phyloP scores from a whole-genome alignment of 2,888 invertebrate genomes.

The Orgyia antiqua region DNA sequence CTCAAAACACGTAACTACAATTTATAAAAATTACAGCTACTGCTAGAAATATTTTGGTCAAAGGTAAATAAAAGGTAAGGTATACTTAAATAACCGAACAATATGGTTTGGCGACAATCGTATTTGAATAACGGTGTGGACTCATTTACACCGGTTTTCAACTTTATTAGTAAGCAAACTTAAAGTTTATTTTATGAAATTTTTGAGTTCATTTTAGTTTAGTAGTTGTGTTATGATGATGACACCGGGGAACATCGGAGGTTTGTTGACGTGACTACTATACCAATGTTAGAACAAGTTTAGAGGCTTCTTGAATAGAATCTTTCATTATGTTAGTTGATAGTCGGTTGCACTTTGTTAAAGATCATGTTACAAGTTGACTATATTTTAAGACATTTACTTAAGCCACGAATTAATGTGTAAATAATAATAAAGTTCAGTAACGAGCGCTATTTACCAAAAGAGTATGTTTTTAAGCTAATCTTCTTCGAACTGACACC shows the following conservation, averaged over 20 bases:
- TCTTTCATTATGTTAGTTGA: slow-evolving; percentile 13
- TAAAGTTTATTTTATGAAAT: too few species aligned
- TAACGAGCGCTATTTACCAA: too few species aligned
- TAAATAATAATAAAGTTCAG: too few species aligned
- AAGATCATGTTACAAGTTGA: too few species aligned
- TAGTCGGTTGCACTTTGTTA: too few species aligned
- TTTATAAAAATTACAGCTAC: slow-evolving; percentile 22
- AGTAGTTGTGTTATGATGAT: slow-evolving; percentile 21
- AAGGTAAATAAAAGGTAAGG: slow-evolving; percentile 41
- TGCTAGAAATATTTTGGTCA: slow-evolving; percentile 28
- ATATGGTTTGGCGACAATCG: slow-evolving; percentile 60
- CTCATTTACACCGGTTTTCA: slow-evolving; percentile 48
- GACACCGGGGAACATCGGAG: slow-evolving; percentile 46
- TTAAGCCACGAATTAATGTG: too few species aligned
- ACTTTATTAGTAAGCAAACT: too few species aligned
- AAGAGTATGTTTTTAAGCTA: too few species aligned
- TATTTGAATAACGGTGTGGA: slow-evolving; percentile 54
- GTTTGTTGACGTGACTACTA: slow-evolving; percentile 56
- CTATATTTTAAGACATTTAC: too few species aligned
- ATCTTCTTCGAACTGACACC: too few species aligned
- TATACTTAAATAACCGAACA: too few species aligned
- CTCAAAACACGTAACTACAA: too few species aligned
- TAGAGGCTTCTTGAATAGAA: slow-evolving; percentile 18
- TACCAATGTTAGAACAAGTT: slow-evolving; percentile 44
- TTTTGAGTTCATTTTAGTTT: slow-evolving; percentile 35